Conservation (phyloP, 2,113 vertebrate species). For the Phycodurus eques region DNA sequence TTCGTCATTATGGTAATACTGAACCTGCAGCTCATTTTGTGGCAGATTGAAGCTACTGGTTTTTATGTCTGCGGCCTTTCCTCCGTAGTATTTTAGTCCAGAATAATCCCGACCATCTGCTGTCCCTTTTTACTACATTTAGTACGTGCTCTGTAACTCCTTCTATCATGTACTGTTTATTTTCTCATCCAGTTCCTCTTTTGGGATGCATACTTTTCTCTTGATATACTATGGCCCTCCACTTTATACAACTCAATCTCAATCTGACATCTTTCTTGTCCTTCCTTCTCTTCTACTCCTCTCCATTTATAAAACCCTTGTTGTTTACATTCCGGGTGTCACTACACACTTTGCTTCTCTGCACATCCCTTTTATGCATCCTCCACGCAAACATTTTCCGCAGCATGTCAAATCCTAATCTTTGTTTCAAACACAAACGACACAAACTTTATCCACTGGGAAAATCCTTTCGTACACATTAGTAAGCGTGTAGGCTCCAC, state of each 20-base stretch:
- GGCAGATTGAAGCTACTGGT: conserved; percentile 70
- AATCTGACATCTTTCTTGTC: conserved; percentile 15
- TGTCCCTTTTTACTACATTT: conserved; percentile 63
- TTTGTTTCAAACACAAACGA: conserved; percentile 11
- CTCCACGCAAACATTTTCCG: conserved; percentile 5
- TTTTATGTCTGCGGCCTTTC: conserved; percentile 62
- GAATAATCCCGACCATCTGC: conserved; percentile 80
- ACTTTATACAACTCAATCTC: conserved; percentile 27
- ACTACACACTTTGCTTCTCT: conserved; percentile 11
- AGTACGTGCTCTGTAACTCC: conserved; percentile 36
- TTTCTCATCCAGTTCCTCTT: conserved; percentile 8
- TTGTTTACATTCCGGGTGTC: conserved; percentile 10
- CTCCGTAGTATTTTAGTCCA: conserved; percentile 73
- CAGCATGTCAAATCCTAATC: conserved; percentile 38
- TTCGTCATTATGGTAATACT: conserved; percentile 26
- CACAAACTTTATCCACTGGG: conserved; percentile 9
- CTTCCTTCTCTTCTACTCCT: conserved; percentile 17
- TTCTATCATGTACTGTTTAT: conserved; percentile 36
- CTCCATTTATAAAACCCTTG: conserved; percentile 2
- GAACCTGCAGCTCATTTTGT: conserved; percentile 51
- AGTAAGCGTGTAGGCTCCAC: conserved; percentile 1
- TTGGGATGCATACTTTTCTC: neutral
- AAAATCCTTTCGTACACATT: conserved; percentile 13
- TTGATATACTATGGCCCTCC: neutral
- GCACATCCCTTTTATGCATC: conserved; percentile 21